Evolutionary conservation across 1,140 invertebrate genomes (phyloP), one percentile per base, ranked within the genome.

Genomic region (Lasaia peninsularis): DNA sequence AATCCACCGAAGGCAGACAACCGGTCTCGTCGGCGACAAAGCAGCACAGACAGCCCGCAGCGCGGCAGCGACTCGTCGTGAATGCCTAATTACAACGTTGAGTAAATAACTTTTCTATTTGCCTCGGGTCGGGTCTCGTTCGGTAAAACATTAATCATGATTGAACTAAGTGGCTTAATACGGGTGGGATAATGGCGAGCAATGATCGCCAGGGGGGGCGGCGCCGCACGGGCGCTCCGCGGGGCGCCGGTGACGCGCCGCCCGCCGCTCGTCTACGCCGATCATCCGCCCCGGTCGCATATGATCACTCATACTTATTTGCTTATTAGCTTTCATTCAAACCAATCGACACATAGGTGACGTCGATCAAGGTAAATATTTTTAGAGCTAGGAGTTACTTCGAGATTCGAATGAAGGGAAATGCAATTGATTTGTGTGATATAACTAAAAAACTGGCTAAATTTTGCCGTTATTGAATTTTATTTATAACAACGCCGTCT

Each of bases 131-230:
- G 80, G 37, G 37, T 44, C 40, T 48, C 73, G 77, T 83, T 85
- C 80, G 73, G 78, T 78, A 71, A 78, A 86, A 84, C 85, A 88
- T 88, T 88, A 88, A 88, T 88, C 85, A 88, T 88, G 85, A 88
- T 88, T 88, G 85, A 86, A 74, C 81, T 88, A 88, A 88, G 85
- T 88, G 85, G 85, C 83, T 86, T 84, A 86, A 88, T 88, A 85
- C 77, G 71, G 80, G 78, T 69, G 73, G 82, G 79, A 76, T 84
- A 85, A 88, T 84, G 77, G 73, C 73, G 65, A 73, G 78, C 81
- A 80, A 83, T 80, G 82, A 88, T 85, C 77, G 64, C 75, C 60
- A 69, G 69, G 72, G 85, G 85, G 77, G 81, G 74, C 78, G 83
- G 81, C 83, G 83, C 78, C 80, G 71, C 44, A 48, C 59, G 60